These are phyloP conservation scores for Vulpes vulpes DNA, from an alignment of 2,113 vertebrate species.

Conservation along the genomic window DNA sequence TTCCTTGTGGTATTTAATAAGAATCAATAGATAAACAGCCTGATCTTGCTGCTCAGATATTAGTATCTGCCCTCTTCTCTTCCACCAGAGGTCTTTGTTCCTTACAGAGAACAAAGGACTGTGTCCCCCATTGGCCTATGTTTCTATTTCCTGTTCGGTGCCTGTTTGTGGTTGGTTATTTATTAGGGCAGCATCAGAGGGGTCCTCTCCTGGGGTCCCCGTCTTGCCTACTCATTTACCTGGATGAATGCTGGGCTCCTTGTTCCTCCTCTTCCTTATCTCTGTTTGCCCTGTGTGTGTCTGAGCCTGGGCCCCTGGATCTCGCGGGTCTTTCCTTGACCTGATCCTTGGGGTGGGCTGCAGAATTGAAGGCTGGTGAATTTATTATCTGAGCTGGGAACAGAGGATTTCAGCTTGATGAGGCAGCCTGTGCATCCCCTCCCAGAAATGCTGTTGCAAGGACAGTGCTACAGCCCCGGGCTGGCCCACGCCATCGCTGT, in stretches of 20 bases:
- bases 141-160: background rate
- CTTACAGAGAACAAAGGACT: constrained; percentile 44
- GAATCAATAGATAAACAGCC: constrained; percentile 54
- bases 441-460: background rate
- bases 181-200: background rate
- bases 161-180: background rate
- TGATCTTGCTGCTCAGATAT: background rate
- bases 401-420: background rate
- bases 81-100: constrained; percentile 60
- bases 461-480: fast-evolving
- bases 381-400: constrained; percentile 51
- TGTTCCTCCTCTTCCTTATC: background rate
- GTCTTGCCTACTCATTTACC: constrained; percentile 64
- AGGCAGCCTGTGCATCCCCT: background rate
- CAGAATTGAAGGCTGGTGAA: constrained; percentile 33
- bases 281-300: background rate
- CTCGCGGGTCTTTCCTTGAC: background rate
- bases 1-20: constrained; percentile 20
- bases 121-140: background rate
- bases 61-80: constrained; percentile 13
- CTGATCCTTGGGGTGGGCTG: background rate
- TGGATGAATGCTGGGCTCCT: constrained; percentile 21
- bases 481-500: background rate
- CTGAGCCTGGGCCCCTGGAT: background rate
- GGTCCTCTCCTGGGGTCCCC: constrained; percentile 44